A percentile compares a stretch with the other conserved stretches of the same genome.
Evolutionary conservation across 2,888 invertebrate genomes (phyloP).

Genomic region (Tachina fera): DNA sequence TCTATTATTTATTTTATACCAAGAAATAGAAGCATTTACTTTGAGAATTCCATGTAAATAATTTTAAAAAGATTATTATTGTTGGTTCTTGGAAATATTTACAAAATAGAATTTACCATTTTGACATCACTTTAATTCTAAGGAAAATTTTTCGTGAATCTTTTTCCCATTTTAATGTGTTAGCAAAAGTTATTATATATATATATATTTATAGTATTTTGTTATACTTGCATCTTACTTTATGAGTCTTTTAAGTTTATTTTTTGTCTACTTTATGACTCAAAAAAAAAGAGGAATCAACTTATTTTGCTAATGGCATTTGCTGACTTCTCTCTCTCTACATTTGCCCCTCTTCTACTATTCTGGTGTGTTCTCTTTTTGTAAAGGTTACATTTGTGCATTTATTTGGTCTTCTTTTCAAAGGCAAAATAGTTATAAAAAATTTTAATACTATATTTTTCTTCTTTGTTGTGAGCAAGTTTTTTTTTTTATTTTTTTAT

Average conservation of each 20-base stretch:
- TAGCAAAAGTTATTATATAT: not conserved
- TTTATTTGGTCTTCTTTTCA: constrained; percentile 28
- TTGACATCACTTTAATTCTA: constrained; percentile 9
- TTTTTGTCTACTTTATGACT: constrained; percentile 16
- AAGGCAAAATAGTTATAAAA: constrained; percentile 45
- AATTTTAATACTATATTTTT: constrained; percentile 26
- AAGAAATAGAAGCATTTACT: no score
- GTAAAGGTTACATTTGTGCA: constrained; percentile 9
- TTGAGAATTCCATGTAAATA: not conserved
- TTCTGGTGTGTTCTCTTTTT: not conserved
- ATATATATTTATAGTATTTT: not conserved
- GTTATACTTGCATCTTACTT: not conserved
- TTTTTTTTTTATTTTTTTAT: not conserved
- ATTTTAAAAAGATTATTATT: not conserved
- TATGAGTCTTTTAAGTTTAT: not conserved
- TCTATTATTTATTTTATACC: no score
- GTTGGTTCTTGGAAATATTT: no score
- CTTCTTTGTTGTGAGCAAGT: not conserved
- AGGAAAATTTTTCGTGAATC: constrained; percentile 18
- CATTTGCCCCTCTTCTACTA: not conserved
- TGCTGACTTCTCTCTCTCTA: not conserved
- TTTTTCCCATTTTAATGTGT: not conserved
- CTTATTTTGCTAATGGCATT: constrained; percentile 65
- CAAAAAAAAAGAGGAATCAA: constrained; percentile 34
- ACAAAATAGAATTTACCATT: constrained; percentile 19